Evolutionary conservation across 2,888 invertebrate genomes (phyloP), one percentile per base, ranked within the genome.

Genomic region (Stenolophus ochropezus): DNA sequence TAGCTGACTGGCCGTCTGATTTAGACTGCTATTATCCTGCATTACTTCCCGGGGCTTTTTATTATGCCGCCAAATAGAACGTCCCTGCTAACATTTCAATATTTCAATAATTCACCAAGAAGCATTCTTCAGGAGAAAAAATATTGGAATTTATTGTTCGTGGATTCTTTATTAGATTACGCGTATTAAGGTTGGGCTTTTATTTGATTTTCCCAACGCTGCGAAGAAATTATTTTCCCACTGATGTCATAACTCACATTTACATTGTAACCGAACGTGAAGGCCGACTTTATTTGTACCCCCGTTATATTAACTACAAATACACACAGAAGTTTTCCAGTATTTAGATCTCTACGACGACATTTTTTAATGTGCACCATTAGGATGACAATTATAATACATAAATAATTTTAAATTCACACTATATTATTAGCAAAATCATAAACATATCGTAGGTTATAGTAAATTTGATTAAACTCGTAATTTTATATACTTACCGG

Each of bases 111-210:
- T 69, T 69, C 65, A 69, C 18, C 65, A 33, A 69, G 33, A 69
- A 69, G 65, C 65, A 69, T 69, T 33, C 65, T 69, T 69, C 65
- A 33, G 33, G 33, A 69, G 65, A 69, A 69, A 61, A 69, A 69
- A 69, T 69, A 69, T 69, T 27, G 65, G 65, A 69, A 69, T 69
- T 69, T 69, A 69, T 69, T 69, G 65, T 69, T 69, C 65, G 65
- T 16, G 65, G 21, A 18, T 11, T 27, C 65, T 69, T 69, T 69
- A 69, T 69, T 69, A 69, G 65, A 69, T 69, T 69, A 69, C 65
- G 33, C 33, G 33, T 69, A 69, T 69, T 69, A 69, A 69, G 65
- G 65, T 33, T 33, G 14, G 33, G 18, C 16, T 69, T 33, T 65
- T 69, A 69, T 69, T 69, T 69, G 33, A 69, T 69, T 69, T 69